These are phyloP conservation scores for Drosophila melanica DNA, from an alignment of 1,140 invertebrate species.

Conservation along the genomic window DNA sequence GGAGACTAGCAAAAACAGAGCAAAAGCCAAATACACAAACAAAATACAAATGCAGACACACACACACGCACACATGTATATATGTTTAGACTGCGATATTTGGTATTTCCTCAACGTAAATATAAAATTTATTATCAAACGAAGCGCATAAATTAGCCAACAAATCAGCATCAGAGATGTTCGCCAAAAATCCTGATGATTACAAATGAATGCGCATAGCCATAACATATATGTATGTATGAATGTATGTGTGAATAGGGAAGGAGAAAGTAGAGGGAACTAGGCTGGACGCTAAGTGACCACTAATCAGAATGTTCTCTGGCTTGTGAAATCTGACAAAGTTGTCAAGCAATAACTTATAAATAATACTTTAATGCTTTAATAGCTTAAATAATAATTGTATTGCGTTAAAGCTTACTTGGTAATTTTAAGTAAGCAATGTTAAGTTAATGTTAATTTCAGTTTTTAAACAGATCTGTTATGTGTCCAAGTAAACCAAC, in stretches of 20 bases:
- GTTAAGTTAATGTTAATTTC: too few species aligned
- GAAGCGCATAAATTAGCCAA: constrained; percentile 73
- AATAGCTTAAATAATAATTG: neutral
- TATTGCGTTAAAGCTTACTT: neutral
- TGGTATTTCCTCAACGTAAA: constrained; percentile 74
- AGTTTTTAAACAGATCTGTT: too few species aligned
- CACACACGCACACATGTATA: constrained; percentile 6
- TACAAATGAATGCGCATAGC: constrained; percentile 65
- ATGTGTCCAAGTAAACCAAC: too few species aligned
- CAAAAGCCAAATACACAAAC: constrained; percentile 16
- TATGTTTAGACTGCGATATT: constrained; percentile 15
- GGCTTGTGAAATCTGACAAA: constrained; percentile 1
- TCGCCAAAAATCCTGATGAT: constrained; percentile 50
- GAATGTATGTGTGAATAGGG: too few species aligned
- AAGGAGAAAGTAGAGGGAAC: neutral
- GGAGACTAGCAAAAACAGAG: constrained; percentile 21
- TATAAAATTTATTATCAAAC: constrained; percentile 80
- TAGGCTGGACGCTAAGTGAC: constrained; percentile 11
- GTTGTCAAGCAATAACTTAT: neutral
- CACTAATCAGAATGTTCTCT: constrained; percentile 11
- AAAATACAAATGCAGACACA: neutral
- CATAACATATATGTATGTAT: constrained; percentile 10
- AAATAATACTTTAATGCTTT: neutral
- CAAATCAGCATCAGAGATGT: constrained; percentile 61
- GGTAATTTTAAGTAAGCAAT: too few species aligned